Base-by-base conservation (phyloP, 2,888 invertebrate genomes). In the Caenorhabditis uteleia region DNA sequence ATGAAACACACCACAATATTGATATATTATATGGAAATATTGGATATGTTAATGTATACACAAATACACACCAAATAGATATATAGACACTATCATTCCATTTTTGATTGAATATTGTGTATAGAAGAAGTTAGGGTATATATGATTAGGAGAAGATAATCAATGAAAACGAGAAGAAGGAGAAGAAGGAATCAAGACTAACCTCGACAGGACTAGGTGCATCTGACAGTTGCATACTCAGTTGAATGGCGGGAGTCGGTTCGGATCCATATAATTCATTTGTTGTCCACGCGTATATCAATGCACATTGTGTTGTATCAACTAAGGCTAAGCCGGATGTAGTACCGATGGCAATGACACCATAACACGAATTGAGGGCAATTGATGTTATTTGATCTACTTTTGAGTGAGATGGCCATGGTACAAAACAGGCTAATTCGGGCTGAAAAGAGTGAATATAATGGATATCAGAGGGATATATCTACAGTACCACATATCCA, bases 341-440 rank as follows among this genome's bases (percentile, higher is more conserved):
- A 4, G 72, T 72, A 55, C 74, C 81, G 23, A 81, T 64, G 1
- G 80, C 82, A 26, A 80, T 49, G 8, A 98, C 88, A 86, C 95
- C 95, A 86, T 93, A 95, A 58, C 92, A 91, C 79, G 95, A 94
- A 87, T 95, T 95, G 85, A 98, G 88, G 80, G 92, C 90, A 83
- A 97, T 89, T 74, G 93, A 89, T 77, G 92, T 89, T 84, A 97
- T 90, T 84, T 89, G 89, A 85, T 91, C 90, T 78, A 94, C 90
- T 80, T 91, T 89, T 86, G 89, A 89, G 14, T 68, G 59, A 3
- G 70, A 67, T 10, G 65, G 62, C 83, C 91, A 91, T 48, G 90
- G 90, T 80, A 95, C 92, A 83, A 95, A 87, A 85, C 95, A 95
- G 75, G 95, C 91, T 73, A 98, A 88, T 83, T 93, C 91, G 45